Conservation (phyloP, 2,888 invertebrate species). For the Mesochorus sp. region DNA sequence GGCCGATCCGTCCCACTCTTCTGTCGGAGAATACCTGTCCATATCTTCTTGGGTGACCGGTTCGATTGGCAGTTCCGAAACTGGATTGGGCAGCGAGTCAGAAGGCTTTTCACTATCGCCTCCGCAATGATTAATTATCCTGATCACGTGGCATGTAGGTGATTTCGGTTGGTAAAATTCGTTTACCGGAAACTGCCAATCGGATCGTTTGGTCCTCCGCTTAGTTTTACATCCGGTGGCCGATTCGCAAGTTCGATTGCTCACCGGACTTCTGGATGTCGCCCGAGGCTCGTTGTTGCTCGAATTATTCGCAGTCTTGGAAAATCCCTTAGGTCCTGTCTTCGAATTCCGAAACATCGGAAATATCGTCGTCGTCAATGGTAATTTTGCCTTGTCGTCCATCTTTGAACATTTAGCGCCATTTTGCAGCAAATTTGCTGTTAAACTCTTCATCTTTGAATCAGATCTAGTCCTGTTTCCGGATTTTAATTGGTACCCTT, state of each 20-base stretch:
- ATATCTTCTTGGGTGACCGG: background rate
- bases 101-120: background rate
- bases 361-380: background rate
- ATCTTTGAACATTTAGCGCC: background rate
- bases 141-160: constrained; percentile 1
- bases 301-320: background rate
- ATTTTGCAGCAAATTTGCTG: too few species aligned
- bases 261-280: too few species aligned
- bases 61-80: background rate
- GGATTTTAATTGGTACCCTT: background rate
- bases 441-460: background rate
- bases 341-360: background rate
- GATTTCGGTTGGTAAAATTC: background rate
- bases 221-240: too few species aligned
- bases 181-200: background rate
- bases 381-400: background rate
- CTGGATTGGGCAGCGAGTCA: background rate
- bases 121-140: constrained; percentile 7
- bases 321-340: too few species aligned
- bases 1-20: background rate
- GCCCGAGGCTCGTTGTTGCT: too few species aligned
- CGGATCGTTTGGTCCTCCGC: background rate
- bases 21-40: background rate
- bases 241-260: too few species aligned
- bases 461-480: too few species aligned